phyloP scores from a whole-genome alignment of 2,888 invertebrate genomes.

The Azorinus chamasolen region DNA sequence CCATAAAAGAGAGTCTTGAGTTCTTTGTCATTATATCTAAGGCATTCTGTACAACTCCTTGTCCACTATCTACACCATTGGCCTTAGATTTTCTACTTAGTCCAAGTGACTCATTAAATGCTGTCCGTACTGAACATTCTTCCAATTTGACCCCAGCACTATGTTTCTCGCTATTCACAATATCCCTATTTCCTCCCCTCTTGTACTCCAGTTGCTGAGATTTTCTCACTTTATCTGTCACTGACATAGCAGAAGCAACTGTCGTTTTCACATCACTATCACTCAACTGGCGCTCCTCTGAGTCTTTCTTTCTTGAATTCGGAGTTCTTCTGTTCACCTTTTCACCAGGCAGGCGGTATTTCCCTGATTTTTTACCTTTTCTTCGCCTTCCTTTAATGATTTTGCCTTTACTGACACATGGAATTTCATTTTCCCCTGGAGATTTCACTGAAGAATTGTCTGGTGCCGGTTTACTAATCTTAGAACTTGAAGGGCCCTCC shows the following conservation, averaged over 20 bases:
- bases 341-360: conserved; percentile 67
- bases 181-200: too few species aligned
- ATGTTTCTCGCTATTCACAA: too few species aligned
- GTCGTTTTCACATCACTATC: conserved; percentile 10
- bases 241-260: not conserved
- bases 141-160: too few species aligned
- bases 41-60: conserved; percentile 32
- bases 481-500: not conserved
- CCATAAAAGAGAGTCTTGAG: conserved; percentile 54
- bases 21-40: conserved; percentile 67
- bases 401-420: conserved; percentile 51
- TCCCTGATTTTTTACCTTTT: conserved; percentile 58
- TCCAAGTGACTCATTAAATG: too few species aligned
- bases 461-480: conserved; percentile 5
- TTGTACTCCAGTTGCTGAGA: too few species aligned
- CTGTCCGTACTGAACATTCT: too few species aligned
- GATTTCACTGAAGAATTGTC: conserved; percentile 44
- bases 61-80: too few species aligned
- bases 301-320: conserved; percentile 31
- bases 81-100: too few species aligned
- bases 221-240: too few species aligned
- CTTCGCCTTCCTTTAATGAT: conserved; percentile 31
- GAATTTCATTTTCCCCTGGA: conserved; percentile 47
- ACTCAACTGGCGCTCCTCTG: conserved; percentile 47
- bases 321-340: conserved; percentile 33